A percentile compares a stretch with the other conserved stretches of the same genome.
These are phyloP conservation scores for Sabatieria punctata DNA, from an alignment of 2,888 invertebrate genomes.

Conservation along the genomic window DNA sequence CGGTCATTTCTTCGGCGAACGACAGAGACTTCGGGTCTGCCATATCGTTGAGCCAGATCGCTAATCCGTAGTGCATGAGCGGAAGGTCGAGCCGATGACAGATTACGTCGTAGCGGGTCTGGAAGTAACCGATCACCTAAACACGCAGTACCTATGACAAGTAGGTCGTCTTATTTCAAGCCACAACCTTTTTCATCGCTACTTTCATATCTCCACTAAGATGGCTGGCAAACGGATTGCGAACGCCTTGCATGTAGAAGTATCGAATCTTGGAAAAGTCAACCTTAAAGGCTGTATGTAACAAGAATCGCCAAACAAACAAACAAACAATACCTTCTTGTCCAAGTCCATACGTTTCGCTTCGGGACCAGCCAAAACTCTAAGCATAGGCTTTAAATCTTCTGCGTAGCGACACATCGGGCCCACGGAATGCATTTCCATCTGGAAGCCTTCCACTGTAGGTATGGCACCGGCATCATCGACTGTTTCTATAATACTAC, in stretches of 20 bases:
- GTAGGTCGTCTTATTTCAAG: too few relatives aligned
- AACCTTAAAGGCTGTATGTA: too few relatives aligned
- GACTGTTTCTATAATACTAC: too few relatives aligned
- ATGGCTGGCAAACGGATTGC: conserved; percentile 13
- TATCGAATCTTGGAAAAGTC: conserved; percentile 50
- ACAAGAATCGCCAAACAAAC: too few relatives aligned
- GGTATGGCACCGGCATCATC: too few relatives aligned
- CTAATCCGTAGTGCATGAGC: conserved; percentile 31
- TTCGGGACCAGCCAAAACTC: conserved; percentile 35
- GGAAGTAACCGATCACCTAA: conserved; percentile 33
- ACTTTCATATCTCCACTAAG: conserved; percentile 15
- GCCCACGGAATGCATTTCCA: conserved; percentile 64
- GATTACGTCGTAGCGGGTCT: conserved; percentile 21
- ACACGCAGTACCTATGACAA: too few relatives aligned
- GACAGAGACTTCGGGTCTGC: conserved; percentile 6
- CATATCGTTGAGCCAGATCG: conserved; percentile 31
- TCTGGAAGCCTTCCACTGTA: conserved; percentile 39
- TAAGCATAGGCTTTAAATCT: conserved; percentile 61
- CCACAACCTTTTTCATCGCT: conserved; percentile 12
- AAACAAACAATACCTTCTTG: neutral
- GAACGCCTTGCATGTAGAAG: conserved; percentile 55
- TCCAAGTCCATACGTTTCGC: conserved; percentile 9
- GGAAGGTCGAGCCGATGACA: conserved; percentile 38
- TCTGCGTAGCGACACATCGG: conserved; percentile 71
- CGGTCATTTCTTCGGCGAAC: conserved; percentile 3